Evolutionary conservation across 2,888 invertebrate species (phyloP).

Genomic region (Strigamia crassipes): DNA sequence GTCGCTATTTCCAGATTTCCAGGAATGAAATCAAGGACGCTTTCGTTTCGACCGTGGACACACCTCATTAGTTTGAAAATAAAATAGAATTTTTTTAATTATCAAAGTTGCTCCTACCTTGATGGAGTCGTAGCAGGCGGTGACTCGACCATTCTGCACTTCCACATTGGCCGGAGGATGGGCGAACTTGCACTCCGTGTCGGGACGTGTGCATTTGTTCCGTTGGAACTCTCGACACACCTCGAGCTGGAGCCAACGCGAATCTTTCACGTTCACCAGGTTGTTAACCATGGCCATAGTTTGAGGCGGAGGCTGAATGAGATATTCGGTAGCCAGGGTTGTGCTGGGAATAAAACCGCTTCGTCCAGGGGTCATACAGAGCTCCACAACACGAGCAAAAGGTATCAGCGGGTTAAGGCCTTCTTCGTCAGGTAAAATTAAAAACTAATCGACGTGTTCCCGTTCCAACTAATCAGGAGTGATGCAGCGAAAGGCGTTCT

Average conservation of each 20-base stretch:
- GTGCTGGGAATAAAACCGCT: not conserved
- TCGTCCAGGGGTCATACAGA: not conserved
- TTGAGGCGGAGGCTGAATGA: constrained; percentile 20
- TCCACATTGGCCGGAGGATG: constrained; percentile 99
- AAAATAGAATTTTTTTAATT: too few relatives aligned
- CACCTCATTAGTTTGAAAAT: too few relatives aligned
- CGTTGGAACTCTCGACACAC: constrained; percentile 99
- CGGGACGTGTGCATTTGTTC: constrained; percentile 98
- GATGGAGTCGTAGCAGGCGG: constrained; percentile 99
- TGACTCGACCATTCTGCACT: constrained; percentile 99
- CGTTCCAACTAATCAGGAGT: not conserved
- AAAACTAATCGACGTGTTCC: not conserved
- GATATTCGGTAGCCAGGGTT: not conserved
- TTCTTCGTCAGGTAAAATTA: not conserved
- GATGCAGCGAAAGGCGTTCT: not conserved
- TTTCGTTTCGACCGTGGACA: too few relatives aligned
- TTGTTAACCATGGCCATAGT: constrained; percentile 93
- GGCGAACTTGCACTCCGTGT: constrained; percentile 99
- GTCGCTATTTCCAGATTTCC: too few relatives aligned
- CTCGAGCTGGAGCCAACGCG: constrained; percentile 99
- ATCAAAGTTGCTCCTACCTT: constrained; percentile 74
- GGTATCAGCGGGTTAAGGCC: not conserved
- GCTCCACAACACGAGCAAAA: not conserved
- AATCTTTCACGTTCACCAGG: constrained; percentile 97
- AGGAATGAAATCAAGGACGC: too few relatives aligned